phyloP scores from a whole-genome alignment of 2,113 vertebrate genomes.

The Thymallus thymallus region DNA sequence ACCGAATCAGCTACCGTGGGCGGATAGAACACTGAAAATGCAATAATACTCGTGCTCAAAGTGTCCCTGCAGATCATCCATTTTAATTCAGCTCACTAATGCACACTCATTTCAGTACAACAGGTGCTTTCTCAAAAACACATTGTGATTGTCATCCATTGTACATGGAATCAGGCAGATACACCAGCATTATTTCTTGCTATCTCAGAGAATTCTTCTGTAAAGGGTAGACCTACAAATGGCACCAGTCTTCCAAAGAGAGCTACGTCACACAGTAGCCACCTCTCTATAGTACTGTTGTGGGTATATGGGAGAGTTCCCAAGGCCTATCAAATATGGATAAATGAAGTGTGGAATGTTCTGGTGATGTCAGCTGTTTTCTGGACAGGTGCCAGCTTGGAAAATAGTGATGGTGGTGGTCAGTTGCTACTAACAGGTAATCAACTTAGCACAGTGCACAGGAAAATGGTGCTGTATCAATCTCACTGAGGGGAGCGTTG shows the following conservation, averaged over 20 bases:
- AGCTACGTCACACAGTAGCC: neutral
- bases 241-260: slow-evolving; percentile 1
- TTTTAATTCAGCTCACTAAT: too few relatives aligned
- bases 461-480: slow-evolving; percentile 58
- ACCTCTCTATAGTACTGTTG: neutral
- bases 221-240: neutral
- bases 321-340: slow-evolving; percentile 64
- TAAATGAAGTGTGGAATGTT: slow-evolving; percentile 66
- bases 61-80: neutral
- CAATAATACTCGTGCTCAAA: neutral
- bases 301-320: slow-evolving; percentile 30
- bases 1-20: slow-evolving; percentile 26
- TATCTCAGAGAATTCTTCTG: too few relatives aligned
- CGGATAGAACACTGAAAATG: slow-evolving; percentile 15
- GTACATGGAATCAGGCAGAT: too few relatives aligned
- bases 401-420: slow-evolving; percentile 69
- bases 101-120: too few relatives aligned
- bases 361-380: slow-evolving; percentile 62
- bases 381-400: slow-evolving; percentile 51
- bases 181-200: too few relatives aligned
- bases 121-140: too few relatives aligned
- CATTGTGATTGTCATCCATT: too few relatives aligned
- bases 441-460: slow-evolving; percentile 53
- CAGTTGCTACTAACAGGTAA: slow-evolving; percentile 62
- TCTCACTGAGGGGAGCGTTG: slow-evolving; percentile 50